These are phyloP conservation scores for Notodonta dromedarius DNA, from an alignment of 2,888 invertebrate genomes.

Conservation along the genomic window DNA sequence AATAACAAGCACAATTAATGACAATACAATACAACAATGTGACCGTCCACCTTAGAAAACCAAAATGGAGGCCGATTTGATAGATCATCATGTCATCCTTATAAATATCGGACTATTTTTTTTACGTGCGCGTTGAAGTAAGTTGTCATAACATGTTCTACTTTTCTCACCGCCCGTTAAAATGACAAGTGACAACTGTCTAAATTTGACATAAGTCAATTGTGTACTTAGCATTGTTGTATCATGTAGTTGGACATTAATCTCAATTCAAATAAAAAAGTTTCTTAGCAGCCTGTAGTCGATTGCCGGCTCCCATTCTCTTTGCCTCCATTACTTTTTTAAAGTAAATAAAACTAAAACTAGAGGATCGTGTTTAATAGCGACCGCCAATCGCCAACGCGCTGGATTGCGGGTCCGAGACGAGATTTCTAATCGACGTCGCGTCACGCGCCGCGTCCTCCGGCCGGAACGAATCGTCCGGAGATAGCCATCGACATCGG, in stretches of 20 bases:
- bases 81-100: too few species aligned
- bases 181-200: background rate
- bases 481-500: constrained; percentile 64
- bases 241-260: background rate
- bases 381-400: constrained; percentile 52
- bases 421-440: constrained; percentile 69
- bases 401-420: constrained; percentile 55
- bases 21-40: too few species aligned
- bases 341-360: constrained; percentile 29
- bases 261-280: background rate
- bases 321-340: constrained; percentile 4
- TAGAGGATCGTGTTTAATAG: constrained; percentile 48
- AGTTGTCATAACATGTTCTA: background rate
- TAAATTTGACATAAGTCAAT: background rate
- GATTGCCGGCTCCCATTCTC: constrained; percentile 3
- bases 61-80: too few species aligned
- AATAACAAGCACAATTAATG: too few species aligned
- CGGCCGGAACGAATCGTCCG: constrained; percentile 57
- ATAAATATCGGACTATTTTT: too few species aligned
- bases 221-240: background rate
- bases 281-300: background rate
- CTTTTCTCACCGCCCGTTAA: background rate
- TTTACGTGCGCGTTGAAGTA: background rate
- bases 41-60: too few species aligned
- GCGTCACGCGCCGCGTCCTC: constrained; percentile 69